Percentiles rank a stretch among this genome's conserved stretches.
phyloP scores from a whole-genome alignment of 2,113 vertebrate species.

The Gobiocypris rarus region DNA sequence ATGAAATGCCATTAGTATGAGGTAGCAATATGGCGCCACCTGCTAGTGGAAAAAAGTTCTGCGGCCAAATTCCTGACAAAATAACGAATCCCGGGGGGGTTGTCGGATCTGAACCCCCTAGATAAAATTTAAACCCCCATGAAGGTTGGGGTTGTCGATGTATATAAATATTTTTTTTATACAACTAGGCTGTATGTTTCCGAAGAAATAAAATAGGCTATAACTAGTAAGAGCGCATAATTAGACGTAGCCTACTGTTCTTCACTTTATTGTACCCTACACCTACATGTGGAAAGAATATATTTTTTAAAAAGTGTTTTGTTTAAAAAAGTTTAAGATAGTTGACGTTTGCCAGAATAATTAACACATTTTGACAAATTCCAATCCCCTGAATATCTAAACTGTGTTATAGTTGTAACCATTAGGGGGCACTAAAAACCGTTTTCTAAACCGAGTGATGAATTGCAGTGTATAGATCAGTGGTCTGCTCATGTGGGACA shows the following conservation, averaged over 20 bases:
- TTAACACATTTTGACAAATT: not conserved
- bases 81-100: not conserved
- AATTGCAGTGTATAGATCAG: not conserved
- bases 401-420: not conserved
- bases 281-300: not conserved
- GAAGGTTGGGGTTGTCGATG: not conserved
- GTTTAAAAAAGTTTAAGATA: not conserved
- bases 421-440: not conserved
- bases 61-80: not conserved
- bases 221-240: no score
- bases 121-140: not conserved
- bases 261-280: not conserved
- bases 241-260: not conserved
- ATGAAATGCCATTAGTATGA: slow-evolving; percentile 3
- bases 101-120: not conserved
- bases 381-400: not conserved
- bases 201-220: not conserved
- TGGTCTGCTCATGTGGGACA: no score
- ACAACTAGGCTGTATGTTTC: not conserved
- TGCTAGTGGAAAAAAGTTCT: slow-evolving; percentile 32
- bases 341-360: not conserved
- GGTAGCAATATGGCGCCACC: slow-evolving; percentile 17
- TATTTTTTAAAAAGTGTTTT: not conserved
- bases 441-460: not conserved
- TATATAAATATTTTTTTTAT: not conserved